Base-by-base conservation (phyloP, 2,888 invertebrate species). In the Agrilus cyanescens region DNA sequence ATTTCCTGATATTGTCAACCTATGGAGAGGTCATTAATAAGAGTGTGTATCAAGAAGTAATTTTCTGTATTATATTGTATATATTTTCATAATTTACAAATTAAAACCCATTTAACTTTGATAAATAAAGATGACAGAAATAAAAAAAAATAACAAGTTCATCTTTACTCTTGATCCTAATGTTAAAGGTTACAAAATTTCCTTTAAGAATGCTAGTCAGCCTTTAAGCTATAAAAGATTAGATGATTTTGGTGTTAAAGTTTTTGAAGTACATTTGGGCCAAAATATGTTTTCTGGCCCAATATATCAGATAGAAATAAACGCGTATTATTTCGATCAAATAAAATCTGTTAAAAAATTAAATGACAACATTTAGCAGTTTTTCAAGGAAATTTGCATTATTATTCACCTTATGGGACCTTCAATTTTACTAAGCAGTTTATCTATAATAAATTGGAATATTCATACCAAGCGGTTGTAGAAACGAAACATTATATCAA, bases 361-460 rank as follows among this genome's bases (percentile, higher is more conserved):
- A 18, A 38, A 47, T 39, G 39, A 29, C 8, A 33, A 48, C 50
- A 48, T 36, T 10, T 46, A 13, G 37, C 53, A 25, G 18, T 40
- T 12, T 56, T 51, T 29, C 41, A 32, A 25, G 51, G 48, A 35
- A 54, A 54, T 43, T 37, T 50, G 7, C 10, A 43, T n/a, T 54
- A 48, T 44, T 56, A 51, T 47, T 56, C 55, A 4, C 43, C 38
- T 0, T 57, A 56, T 37, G n/a, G 38, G 20, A 56, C 57, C 1
- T 13, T 41, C 10, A 14, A 14, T 30, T 40, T 32, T 13, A 7
- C 29, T 10, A 25, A 25, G 10, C 8, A 25, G 4, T 25, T 25
- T 25, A 25, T 25, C 1, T 25, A 25, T 25, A 25, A 25, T 4
- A 8, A 36, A 18, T 32, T 48, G 16, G 38, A 46, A 20, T 33